These are phyloP conservation scores for Falco rusticolus DNA, from an alignment of 2,797 vertebrate species.

Conservation along the genomic window DNA sequence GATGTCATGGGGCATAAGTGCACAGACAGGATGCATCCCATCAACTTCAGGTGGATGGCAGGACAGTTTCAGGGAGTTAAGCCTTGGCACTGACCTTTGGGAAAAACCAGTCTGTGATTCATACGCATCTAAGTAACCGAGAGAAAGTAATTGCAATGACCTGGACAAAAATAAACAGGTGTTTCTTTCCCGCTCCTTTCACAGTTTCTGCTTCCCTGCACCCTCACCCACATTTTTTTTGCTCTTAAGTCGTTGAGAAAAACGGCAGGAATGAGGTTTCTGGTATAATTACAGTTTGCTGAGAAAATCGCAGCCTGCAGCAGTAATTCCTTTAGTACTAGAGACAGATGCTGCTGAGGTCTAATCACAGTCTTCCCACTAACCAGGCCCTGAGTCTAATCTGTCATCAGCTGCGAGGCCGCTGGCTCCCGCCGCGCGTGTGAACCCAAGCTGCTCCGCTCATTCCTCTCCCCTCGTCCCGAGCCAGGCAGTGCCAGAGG, in stretches of 20 bases:
- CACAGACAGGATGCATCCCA: not conserved
- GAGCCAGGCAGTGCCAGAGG: constrained; percentile 49
- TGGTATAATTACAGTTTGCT: constrained; percentile 45
- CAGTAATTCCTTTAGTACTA: constrained; percentile 33
- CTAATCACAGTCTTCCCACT: constrained; percentile 49
- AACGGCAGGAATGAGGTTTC: constrained; percentile 32
- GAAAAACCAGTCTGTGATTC: not conserved
- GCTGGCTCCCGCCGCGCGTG: not conserved
- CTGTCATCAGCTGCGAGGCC: constrained; percentile 57
- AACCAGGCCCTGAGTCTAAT: constrained; percentile 40
- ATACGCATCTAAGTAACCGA: not conserved
- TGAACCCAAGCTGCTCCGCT: not conserved
- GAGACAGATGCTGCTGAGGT: constrained; percentile 50
- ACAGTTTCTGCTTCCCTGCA: not conserved
- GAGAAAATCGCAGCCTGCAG: constrained; percentile 38
- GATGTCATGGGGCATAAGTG: not conserved
- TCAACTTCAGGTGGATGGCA: not conserved
- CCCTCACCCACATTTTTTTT: not conserved
- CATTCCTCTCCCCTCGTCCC: not conserved
- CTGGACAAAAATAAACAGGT: not conserved
- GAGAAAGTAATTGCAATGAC: not conserved
- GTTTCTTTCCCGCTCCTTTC: not conserved
- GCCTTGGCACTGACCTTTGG: not conserved
- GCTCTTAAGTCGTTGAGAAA: not conserved
- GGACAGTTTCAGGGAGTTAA: not conserved